Conservation (phyloP, 2,113 vertebrate genomes). For the Eurypyga helias region DNA sequence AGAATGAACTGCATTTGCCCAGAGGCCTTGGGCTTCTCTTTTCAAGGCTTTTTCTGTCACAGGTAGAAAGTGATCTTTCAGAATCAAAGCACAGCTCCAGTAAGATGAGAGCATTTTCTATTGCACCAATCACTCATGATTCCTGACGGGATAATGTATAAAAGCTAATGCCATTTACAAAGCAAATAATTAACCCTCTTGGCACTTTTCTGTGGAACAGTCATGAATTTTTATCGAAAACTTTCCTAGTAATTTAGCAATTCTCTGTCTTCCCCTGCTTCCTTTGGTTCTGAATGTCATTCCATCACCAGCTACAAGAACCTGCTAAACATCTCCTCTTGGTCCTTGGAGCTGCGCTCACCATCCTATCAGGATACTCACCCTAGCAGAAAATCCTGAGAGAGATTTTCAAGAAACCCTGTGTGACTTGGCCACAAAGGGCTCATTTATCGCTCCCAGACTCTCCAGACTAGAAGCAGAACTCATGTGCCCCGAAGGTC, state of each 20-base stretch:
- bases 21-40: not conserved
- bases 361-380: not conserved
- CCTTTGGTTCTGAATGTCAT: not conserved
- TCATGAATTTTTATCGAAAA: not conserved
- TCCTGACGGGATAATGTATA: not conserved
- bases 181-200: conserved; percentile 18
- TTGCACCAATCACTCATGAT: not conserved
- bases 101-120: not conserved
- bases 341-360: not conserved
- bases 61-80: not conserved
- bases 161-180: not conserved
- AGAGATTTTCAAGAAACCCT: not conserved
- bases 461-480: not conserved
- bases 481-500: not conserved
- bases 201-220: not conserved
- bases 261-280: not conserved
- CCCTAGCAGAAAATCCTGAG: not conserved
- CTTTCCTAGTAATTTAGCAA: not conserved
- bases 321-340: not conserved
- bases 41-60: not conserved
- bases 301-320: not conserved
- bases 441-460: not conserved
- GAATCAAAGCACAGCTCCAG: not conserved
- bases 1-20: not conserved
- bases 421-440: not conserved